Evolutionary conservation across 2,888 invertebrate species (phyloP).

Genomic region (Diarsia brunnea): DNA sequence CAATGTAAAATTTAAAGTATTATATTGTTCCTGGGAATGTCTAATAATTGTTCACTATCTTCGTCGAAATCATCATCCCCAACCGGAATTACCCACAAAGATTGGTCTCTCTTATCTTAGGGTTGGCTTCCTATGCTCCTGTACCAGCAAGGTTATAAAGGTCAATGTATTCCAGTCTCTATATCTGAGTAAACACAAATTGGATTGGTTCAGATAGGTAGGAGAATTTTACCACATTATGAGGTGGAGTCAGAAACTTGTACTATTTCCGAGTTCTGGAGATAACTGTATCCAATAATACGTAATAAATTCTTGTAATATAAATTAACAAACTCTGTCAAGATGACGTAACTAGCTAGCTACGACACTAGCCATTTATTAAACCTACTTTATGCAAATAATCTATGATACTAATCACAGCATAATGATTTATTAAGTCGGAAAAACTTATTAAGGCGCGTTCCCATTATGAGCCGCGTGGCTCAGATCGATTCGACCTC

Average conservation of each 20-base stretch:
- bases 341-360: too few species aligned
- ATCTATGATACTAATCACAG: too few species aligned
- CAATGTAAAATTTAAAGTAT: too few species aligned
- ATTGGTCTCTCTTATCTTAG: not conserved
- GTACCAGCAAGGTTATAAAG: not conserved
- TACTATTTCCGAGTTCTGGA: not conserved
- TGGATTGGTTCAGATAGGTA: not conserved
- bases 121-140: not conserved
- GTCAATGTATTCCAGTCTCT: not conserved
- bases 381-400: not conserved
- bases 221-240: constrained; percentile 23
- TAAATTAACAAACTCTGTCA: not conserved
- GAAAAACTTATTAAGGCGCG: not conserved
- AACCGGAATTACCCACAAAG: not conserved
- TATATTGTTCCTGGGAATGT: not conserved
- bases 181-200: not conserved
- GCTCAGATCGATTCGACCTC: too few species aligned
- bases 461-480: too few species aligned
- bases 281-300: not conserved
- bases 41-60: not conserved
- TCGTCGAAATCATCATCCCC: not conserved
- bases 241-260: not conserved
- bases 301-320: not conserved
- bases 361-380: too few species aligned
- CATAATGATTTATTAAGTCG: not conserved